phyloP scores from a whole-genome alignment of 2,113 vertebrate genomes.

The Aphyosemion australe region DNA sequence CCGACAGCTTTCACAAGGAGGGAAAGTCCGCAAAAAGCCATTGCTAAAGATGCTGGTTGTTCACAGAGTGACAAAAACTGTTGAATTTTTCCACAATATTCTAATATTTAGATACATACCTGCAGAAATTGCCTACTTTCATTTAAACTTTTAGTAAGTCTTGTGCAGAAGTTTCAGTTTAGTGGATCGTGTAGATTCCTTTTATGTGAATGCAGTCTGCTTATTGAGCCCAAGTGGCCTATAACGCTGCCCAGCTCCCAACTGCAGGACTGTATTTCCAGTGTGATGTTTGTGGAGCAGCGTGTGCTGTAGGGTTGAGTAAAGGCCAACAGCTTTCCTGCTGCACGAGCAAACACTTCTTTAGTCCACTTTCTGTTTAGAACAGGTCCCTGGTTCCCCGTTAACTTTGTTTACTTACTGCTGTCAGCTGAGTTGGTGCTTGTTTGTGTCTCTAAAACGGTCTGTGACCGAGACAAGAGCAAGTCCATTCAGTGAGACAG shows the following conservation, averaged over 20 bases:
- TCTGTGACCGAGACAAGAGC: conserved; percentile 1
- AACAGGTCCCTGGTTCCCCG: conserved; percentile 56
- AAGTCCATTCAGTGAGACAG: conserved; percentile 9
- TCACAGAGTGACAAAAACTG: too few relatives aligned
- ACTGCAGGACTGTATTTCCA: conserved; percentile 39
- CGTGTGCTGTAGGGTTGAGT: conserved; percentile 12
- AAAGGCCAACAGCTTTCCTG: conserved; percentile 47
- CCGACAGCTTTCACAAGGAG: too few relatives aligned
- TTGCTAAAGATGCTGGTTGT: too few relatives aligned
- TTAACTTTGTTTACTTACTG: conserved; percentile 66
- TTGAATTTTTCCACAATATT: too few relatives aligned
- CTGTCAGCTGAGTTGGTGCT: conserved; percentile 25
- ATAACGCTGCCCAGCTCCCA: conserved; percentile 27
- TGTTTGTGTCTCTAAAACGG: background rate
- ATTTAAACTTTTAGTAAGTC: conserved; percentile 20
- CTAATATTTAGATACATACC: too few relatives aligned
- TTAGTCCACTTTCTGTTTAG: conserved; percentile 48
- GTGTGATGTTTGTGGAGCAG: conserved; percentile 40
- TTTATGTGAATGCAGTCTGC: conserved; percentile 26
- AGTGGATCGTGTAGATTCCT: conserved; percentile 36
- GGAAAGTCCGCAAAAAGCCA: too few relatives aligned
- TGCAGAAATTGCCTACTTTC: background rate
- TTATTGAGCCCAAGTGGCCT: conserved; percentile 29
- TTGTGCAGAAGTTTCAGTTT: conserved; percentile 21
- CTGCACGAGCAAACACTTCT: conserved; percentile 50